Conservation (phyloP, 1,140 invertebrate species). For the Magallana ariakensis region DNA sequence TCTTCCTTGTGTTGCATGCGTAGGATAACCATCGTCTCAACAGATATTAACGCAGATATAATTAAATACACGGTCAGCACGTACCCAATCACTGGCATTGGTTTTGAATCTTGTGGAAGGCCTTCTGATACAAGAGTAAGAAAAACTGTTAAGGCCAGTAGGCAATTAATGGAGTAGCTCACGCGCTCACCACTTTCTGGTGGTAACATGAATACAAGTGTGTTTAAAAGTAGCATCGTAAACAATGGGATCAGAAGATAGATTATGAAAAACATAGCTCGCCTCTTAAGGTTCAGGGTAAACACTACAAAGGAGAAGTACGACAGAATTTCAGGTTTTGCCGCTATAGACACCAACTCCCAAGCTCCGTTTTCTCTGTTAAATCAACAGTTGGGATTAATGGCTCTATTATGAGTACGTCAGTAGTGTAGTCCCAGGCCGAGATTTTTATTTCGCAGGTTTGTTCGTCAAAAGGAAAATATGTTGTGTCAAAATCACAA, state of each 20-base stretch:
- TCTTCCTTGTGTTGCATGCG: neutral
- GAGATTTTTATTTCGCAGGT: neutral
- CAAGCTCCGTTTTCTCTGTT: slow-evolving; percentile 14
- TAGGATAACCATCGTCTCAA: neutral
- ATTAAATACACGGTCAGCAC: neutral
- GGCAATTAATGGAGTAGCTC: slow-evolving; percentile 44
- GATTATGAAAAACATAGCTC: slow-evolving; percentile 45
- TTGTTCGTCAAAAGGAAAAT: slow-evolving; percentile 34
- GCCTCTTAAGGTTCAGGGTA: slow-evolving; percentile 33
- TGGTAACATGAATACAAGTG: slow-evolving; percentile 56
- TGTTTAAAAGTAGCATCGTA: slow-evolving; percentile 48
- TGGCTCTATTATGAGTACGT: slow-evolving; percentile 3
- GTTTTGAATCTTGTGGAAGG: slow-evolving; percentile 47
- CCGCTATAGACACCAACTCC: slow-evolving; percentile 3
- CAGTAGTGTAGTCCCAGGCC: slow-evolving; percentile 17
- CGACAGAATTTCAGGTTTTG: neutral
- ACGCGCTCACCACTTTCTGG: slow-evolving; percentile 52
- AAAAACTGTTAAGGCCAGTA: slow-evolving; percentile 46
- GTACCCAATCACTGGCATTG: slow-evolving; percentile 38
- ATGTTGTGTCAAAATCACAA: slow-evolving; percentile 27
- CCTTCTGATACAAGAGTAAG: slow-evolving; percentile 38
- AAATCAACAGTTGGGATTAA: neutral
- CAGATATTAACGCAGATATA: neutral
- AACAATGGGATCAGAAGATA: slow-evolving; percentile 46
- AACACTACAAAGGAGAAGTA: neutral